Conservation (phyloP, 2,888 invertebrate genomes). For the Criorhina ranunculi region DNA sequence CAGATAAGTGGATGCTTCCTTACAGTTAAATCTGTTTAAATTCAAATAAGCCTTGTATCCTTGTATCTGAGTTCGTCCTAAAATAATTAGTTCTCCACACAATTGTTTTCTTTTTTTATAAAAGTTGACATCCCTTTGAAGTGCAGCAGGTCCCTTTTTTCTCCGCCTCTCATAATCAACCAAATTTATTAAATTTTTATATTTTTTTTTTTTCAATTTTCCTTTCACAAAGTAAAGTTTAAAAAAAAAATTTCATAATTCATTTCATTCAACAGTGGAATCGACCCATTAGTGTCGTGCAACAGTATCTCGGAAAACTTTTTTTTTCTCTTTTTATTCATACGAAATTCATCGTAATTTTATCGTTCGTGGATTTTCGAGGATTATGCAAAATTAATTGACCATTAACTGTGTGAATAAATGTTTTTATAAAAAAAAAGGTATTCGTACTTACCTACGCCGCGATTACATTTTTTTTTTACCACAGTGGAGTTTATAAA, state of each 20-base stretch:
- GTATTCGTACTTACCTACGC: conserved; percentile 14
- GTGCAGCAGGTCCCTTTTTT: too few species aligned
- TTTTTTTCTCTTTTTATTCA: background rate
- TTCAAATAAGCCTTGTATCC: too few species aligned
- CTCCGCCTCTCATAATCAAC: background rate
- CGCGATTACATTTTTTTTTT: conserved; percentile 23
- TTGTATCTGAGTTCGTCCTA: too few species aligned
- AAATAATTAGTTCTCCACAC: too few species aligned
- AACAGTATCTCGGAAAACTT: conserved; percentile 23
- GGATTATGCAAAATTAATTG: conserved; percentile 68
- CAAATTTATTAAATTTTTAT: background rate
- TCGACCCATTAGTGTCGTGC: conserved; percentile 37
- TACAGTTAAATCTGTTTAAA: too few species aligned
- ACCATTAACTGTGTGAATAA: conserved; percentile 53
- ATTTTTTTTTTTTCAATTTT: background rate
- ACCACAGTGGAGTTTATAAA: conserved; percentile 28
- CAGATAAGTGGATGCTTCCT: too few species aligned
- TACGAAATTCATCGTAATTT: conserved; percentile 31
- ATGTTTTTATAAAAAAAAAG: conserved; percentile 21
- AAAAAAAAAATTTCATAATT: conserved; percentile 12
- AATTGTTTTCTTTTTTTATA: too few species aligned
- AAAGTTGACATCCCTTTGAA: too few species aligned
- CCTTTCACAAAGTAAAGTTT: conserved; percentile 10
- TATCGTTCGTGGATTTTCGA: conserved; percentile 48
- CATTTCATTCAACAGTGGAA: conserved; percentile 42